These are phyloP conservation scores for Spodoptera litura DNA, from an alignment of 1,140 invertebrate species.

Conservation along the genomic window DNA sequence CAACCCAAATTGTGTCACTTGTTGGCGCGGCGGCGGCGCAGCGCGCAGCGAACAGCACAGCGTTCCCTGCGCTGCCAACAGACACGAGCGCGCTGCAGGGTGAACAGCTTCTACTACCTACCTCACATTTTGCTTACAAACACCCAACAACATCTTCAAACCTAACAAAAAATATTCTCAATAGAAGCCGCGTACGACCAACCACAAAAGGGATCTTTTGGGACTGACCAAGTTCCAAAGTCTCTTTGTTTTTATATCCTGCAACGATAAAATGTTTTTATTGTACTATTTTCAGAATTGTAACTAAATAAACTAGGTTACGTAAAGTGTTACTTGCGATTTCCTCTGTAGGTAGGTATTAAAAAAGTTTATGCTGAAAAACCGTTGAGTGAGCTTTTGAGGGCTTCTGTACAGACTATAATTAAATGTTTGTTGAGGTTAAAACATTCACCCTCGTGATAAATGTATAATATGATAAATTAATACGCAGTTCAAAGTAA, in stretches of 20 bases:
- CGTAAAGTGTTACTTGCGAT: background rate
- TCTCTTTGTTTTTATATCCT: conserved; percentile 55
- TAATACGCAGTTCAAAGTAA: no score
- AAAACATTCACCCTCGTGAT: background rate
- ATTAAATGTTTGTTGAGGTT: background rate
- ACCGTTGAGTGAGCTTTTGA: background rate
- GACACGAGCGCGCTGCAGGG: conserved; percentile 50
- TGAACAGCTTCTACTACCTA: conserved; percentile 55
- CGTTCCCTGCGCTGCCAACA: conserved; percentile 50
- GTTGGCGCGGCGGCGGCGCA: conserved; percentile 58
- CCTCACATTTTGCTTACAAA: conserved; percentile 52
- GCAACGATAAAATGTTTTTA: conserved; percentile 16
- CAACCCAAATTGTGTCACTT: conserved; percentile 82
- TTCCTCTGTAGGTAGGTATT: background rate
- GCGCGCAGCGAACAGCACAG: conserved; percentile 43
- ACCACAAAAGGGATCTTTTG: conserved; percentile 49
- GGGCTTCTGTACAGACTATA: background rate
- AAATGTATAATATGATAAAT: no score
- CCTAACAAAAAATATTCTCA: conserved; percentile 58
- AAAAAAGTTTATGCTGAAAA: conserved; percentile 8
- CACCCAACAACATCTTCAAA: conserved; percentile 52
- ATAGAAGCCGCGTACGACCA: conserved; percentile 48
- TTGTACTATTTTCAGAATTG: conserved; percentile 32
- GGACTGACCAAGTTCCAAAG: conserved; percentile 48
- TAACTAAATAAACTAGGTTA: conserved; percentile 16